These are phyloP conservation scores for Pyrrhosoma nymphula DNA, from an alignment of 2,888 invertebrate genomes.

Conservation along the genomic window DNA sequence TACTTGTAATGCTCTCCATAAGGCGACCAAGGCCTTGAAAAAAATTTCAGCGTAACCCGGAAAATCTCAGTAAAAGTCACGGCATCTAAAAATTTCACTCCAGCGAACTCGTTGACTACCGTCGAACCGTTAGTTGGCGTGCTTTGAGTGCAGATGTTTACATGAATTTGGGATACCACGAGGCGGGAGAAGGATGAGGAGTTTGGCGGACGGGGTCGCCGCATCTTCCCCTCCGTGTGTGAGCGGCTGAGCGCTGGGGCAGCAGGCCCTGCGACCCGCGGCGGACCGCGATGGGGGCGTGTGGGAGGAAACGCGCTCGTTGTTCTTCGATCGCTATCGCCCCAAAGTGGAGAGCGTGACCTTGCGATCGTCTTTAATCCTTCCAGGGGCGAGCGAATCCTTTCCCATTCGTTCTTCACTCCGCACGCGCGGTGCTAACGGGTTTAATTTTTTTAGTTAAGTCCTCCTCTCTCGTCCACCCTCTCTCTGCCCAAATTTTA, in stretches of 20 bases:
- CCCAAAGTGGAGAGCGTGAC: background rate
- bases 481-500: background rate
- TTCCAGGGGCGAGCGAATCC: background rate
- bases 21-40: no score
- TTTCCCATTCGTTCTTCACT: background rate
- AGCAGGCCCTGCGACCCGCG: background rate
- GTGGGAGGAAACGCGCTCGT: background rate
- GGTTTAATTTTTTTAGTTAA: background rate
- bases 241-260: background rate
- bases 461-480: no score
- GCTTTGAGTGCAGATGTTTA: background rate
- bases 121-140: background rate
- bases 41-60: no score
- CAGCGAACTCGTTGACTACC: background rate
- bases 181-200: background rate
- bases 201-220: no score
- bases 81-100: background rate
- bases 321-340: background rate
- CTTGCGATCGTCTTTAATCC: background rate
- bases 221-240: no score
- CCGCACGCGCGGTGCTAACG: background rate
- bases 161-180: background rate
- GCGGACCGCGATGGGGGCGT: background rate
- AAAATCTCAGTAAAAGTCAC: background rate
- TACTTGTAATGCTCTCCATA: no score